Conservation (phyloP, 2,113 vertebrate genomes). For the Pitta sordida region DNA sequence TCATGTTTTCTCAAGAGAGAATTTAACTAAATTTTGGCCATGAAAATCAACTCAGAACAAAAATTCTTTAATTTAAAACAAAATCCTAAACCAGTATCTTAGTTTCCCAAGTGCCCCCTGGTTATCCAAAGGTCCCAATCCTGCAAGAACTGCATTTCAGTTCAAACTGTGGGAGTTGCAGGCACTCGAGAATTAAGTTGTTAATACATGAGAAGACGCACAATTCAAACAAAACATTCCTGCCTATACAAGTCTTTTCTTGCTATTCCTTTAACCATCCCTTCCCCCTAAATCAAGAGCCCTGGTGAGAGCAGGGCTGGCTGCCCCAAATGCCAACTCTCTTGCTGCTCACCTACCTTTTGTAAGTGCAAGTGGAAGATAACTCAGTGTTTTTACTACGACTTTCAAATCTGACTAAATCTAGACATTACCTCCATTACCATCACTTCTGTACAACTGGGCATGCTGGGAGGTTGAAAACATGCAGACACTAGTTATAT, state of each 20-base stretch:
- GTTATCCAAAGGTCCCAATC: not conserved
- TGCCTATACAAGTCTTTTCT: slow-evolving; percentile 10
- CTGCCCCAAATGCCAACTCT: not conserved
- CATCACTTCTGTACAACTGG: not conserved
- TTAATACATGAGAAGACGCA: not conserved
- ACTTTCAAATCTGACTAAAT: not conserved
- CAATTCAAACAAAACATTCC: slow-evolving; percentile 19
- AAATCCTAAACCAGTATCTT: not conserved
- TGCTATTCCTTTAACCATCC: not conserved
- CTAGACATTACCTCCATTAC: not conserved
- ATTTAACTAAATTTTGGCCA: not conserved
- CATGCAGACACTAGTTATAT: slow-evolving; percentile 4
- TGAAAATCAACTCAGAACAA: not conserved
- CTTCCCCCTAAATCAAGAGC: not conserved
- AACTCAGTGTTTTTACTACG: not conserved
- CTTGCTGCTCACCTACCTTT: not conserved
- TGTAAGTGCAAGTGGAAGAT: not conserved
- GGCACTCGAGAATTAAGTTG: slow-evolving; percentile 1
- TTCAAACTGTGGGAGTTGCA: not conserved
- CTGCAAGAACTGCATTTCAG: not conserved
- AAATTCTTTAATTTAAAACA: not conserved
- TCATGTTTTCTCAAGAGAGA: not conserved
- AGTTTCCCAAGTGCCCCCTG: not conserved
- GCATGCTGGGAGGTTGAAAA: not conserved
- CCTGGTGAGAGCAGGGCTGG: not conserved